Evolutionary conservation across 2,888 invertebrate genomes (phyloP).

Genomic region (Caenorhabditis parvicauda): DNA sequence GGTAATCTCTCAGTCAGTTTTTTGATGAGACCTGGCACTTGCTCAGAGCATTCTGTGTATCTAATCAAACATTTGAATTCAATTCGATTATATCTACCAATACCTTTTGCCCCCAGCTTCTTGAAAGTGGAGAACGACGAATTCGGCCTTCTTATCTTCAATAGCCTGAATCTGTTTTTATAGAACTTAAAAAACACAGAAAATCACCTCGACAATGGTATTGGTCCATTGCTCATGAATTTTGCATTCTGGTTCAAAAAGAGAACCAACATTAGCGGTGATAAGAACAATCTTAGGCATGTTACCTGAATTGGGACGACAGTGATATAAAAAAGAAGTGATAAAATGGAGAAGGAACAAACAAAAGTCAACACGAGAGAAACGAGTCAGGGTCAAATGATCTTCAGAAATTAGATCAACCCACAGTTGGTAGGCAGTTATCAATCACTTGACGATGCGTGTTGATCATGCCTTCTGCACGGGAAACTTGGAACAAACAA

Average conservation of each 20-base stretch:
- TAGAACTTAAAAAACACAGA: neutral
- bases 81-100: conserved; percentile 43
- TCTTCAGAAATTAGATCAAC: too few species aligned
- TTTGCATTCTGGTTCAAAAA: conserved; percentile 50
- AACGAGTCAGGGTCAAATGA: too few species aligned
- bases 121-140: conserved; percentile 52
- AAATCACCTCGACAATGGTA: conserved; percentile 32
- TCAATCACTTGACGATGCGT: too few species aligned
- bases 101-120: conserved; percentile 58
- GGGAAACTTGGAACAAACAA: too few species aligned
- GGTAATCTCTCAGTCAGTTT: conserved; percentile 32
- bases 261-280: conserved; percentile 60
- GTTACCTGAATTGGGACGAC: too few species aligned
- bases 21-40: conserved; percentile 48
- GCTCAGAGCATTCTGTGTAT: conserved; percentile 29
- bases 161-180: conserved; percentile 34
- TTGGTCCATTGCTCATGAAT: conserved; percentile 39
- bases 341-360: too few species aligned
- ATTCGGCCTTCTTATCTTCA: conserved; percentile 26
- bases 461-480: too few species aligned
- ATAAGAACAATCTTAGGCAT: conserved; percentile 42
- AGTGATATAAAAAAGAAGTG: too few species aligned
- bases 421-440: too few species aligned
- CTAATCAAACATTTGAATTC: conserved; percentile 47
- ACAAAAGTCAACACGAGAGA: too few species aligned